Percentiles rank a stretch among this genome's conserved stretches.
Evolutionary conservation across 1,140 invertebrate species (phyloP).

Genomic region (Musca domestica): DNA sequence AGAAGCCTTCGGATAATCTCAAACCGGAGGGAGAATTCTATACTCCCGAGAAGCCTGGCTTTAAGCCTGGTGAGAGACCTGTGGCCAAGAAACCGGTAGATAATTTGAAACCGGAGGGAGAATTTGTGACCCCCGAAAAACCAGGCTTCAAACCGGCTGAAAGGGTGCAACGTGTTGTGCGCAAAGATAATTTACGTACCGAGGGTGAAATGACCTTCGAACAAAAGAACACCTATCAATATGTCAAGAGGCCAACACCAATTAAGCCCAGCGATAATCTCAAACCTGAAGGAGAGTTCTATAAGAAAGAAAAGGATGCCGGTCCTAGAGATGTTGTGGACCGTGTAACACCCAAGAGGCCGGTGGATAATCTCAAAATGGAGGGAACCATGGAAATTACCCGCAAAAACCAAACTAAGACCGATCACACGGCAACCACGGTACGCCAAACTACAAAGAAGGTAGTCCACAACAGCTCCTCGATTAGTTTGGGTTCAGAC

Average conservation of each 20-base stretch:
- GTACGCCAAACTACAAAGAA: conserved; percentile 37
- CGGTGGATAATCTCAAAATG: conserved; percentile 65
- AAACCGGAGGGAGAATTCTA: conserved; percentile 37
- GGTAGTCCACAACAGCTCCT: conserved; percentile 63
- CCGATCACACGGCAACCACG: background rate
- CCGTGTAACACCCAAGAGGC: conserved; percentile 58
- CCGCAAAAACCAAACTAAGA: conserved; percentile 42
- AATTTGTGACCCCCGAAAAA: conserved; percentile 57
- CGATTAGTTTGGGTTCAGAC: conserved; percentile 63
- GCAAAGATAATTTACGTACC: conserved; percentile 58
- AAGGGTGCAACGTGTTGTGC: conserved; percentile 52
- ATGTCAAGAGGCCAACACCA: conserved; percentile 51
- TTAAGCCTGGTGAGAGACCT: conserved; percentile 53
- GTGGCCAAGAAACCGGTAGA: conserved; percentile 48
- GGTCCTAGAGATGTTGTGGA: conserved; percentile 54
- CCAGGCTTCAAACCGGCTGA: conserved; percentile 57
- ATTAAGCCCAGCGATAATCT: conserved; percentile 59
- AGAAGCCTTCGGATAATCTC: conserved; percentile 56
- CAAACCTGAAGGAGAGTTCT: conserved; percentile 60
- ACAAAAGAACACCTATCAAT: conserved; percentile 52
- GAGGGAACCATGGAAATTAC: conserved; percentile 62
- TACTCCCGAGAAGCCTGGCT: conserved; percentile 35
- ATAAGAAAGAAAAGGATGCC: conserved; percentile 44
- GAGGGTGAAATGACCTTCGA: conserved; percentile 62
- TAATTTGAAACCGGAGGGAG: conserved; percentile 61